Evolutionary conservation across 1,140 invertebrate genomes (phyloP).

Genomic region (Camponotus vicinus): DNA sequence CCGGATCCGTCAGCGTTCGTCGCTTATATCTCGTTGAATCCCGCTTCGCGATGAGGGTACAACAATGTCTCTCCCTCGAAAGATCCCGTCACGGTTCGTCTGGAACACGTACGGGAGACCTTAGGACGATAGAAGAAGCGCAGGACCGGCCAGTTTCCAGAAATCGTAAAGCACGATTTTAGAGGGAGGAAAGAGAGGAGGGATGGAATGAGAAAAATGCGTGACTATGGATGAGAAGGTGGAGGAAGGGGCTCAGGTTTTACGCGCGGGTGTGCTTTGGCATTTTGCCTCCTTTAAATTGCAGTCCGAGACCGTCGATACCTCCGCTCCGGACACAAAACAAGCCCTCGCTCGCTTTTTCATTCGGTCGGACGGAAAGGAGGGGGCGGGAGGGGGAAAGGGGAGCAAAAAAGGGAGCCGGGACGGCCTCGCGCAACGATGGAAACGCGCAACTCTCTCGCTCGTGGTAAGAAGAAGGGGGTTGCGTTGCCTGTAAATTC

Average conservation of each 20-base stretch:
- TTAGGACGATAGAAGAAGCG: background rate
- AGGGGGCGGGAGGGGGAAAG: background rate
- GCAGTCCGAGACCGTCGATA: conserved; percentile 63
- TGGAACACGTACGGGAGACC: background rate
- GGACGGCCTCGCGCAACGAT: conserved; percentile 48
- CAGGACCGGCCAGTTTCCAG: conserved; percentile 63
- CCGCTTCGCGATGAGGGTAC: conserved; percentile 8
- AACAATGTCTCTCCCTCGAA: conserved; percentile 17
- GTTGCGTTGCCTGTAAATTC: conserved; percentile 50
- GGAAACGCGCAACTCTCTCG: conserved; percentile 67
- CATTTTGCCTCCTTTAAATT: conserved; percentile 73
- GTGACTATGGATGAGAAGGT: background rate
- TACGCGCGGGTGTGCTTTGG: conserved; percentile 63
- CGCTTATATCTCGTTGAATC: background rate
- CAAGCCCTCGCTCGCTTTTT: conserved; percentile 63
- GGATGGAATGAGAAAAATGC: conserved; percentile 45
- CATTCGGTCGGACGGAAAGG: conserved; percentile 34
- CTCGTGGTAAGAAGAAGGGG: conserved; percentile 44
- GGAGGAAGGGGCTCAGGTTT: conserved; percentile 4
- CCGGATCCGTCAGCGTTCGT: background rate
- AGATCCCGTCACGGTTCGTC: conserved; percentile 66
- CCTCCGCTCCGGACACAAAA: conserved; percentile 57
- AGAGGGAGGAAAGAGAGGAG: conserved; percentile 18
- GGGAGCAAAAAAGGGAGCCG: conserved; percentile 39
- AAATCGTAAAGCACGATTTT: conserved; percentile 72